Conservation (phyloP, 2,113 vertebrate species). For the Lepus americanus region DNA sequence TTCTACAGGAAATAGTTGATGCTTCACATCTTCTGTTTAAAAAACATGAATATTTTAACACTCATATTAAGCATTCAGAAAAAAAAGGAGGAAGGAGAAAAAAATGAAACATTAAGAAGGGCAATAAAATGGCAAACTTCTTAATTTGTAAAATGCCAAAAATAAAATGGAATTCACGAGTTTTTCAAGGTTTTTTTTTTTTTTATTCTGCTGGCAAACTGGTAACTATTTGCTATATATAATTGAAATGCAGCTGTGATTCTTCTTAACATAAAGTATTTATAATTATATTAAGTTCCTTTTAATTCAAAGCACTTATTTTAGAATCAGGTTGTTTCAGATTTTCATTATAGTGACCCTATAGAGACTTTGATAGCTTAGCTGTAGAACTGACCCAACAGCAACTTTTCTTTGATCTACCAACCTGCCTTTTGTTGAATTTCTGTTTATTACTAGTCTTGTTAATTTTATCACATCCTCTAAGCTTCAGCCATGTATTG, state of each 20-base stretch:
- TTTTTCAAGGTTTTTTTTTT: slow-evolving; percentile 44
- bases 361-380: neutral
- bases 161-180: neutral
- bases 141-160: slow-evolving; percentile 2
- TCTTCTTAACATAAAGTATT: slow-evolving; percentile 25
- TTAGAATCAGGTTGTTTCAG: slow-evolving; percentile 40
- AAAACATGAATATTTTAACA: slow-evolving; percentile 48
- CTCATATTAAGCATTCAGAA: neutral
- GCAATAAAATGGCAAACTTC: neutral
- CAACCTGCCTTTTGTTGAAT: neutral
- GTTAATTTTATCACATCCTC: neutral
- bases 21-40: slow-evolving; percentile 52
- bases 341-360: slow-evolving; percentile 34
- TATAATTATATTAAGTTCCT: slow-evolving; percentile 48
- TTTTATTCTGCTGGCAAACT: neutral
- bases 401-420: neutral
- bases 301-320: slow-evolving; percentile 52
- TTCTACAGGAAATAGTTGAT: neutral
- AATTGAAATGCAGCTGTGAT: slow-evolving; percentile 28
- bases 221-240: slow-evolving; percentile 2
- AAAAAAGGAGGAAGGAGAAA: neutral
- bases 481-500: neutral
- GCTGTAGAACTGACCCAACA: slow-evolving; percentile 32
- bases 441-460: neutral
- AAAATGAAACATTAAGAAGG: neutral